These are phyloP conservation scores for Charanyca ferruginea DNA, from an alignment of 2,888 invertebrate species.

Conservation along the genomic window DNA sequence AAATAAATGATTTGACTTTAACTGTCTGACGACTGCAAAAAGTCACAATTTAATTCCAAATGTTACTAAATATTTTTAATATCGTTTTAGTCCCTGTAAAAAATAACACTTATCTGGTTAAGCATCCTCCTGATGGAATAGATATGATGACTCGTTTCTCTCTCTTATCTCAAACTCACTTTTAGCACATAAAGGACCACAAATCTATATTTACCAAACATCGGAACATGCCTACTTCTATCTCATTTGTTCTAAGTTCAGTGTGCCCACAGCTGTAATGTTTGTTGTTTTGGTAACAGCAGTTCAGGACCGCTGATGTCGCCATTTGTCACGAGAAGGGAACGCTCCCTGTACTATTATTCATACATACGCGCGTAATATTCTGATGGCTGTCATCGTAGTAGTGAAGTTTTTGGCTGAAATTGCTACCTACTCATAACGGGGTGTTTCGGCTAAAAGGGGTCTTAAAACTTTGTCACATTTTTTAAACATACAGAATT, in stretches of 20 bases:
- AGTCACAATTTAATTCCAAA: no score
- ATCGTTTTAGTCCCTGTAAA: no score
- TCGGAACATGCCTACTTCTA: background rate
- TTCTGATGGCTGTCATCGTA: background rate
- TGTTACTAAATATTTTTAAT: no score
- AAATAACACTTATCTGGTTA: no score
- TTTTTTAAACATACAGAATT: no score
- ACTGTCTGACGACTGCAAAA: no score
- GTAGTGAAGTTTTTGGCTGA: conserved; percentile 1
- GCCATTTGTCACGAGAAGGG: conserved; percentile 25
- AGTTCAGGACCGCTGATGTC: conserved; percentile 7
- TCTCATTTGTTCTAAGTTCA: conserved; percentile 30
- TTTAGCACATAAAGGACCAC: background rate
- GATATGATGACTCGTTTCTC: no score
- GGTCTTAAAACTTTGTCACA: no score
- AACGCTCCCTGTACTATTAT: background rate
- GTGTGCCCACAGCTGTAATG: conserved; percentile 26
- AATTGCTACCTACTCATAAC: background rate
- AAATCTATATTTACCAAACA: background rate
- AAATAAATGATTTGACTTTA: no score
- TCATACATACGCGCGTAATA: conserved; percentile 15
- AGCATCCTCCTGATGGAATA: no score
- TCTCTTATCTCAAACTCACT: background rate
- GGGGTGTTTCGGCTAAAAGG: no score
- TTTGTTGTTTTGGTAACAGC: conserved; percentile 47